phyloP scores from a whole-genome alignment of 2,888 invertebrate genomes.

The Morinoia aosen region DNA sequence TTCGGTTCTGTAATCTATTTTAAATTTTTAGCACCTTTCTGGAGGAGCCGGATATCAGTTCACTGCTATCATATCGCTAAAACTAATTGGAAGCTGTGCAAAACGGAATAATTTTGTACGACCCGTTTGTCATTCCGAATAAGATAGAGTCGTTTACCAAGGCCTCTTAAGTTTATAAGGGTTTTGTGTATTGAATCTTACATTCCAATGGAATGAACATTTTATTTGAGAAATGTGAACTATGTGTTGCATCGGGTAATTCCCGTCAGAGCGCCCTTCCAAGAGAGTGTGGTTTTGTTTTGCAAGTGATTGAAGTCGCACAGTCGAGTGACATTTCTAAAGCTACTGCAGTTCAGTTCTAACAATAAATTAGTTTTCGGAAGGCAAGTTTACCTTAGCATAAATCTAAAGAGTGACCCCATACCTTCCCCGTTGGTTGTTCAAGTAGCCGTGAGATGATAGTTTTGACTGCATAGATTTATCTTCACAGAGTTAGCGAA shows the following conservation, averaged over 20 bases:
- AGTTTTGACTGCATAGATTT: background rate
- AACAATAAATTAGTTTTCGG: background rate
- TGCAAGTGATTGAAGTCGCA: background rate
- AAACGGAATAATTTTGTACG: background rate
- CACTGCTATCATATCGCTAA: no score
- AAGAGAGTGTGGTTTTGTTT: background rate
- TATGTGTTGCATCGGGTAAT: background rate
- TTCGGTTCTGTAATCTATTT: background rate
- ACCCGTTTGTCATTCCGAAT: background rate
- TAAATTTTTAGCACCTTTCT: no score
- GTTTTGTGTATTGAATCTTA: background rate
- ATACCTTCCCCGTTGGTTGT: background rate
- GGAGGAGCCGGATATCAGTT: no score
- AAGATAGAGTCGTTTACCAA: background rate
- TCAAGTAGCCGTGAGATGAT: background rate
- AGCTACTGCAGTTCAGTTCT: background rate
- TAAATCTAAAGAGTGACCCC: background rate
- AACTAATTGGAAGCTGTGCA: background rate
- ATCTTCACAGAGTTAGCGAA: background rate
- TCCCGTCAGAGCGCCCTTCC: background rate
- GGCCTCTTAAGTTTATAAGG: background rate
- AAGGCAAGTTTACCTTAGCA: background rate
- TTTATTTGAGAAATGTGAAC: background rate
- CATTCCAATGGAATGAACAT: background rate
- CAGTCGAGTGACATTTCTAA: background rate